A percentile compares a stretch with the other conserved stretches of the same genome.
Evolutionary conservation across 2,888 invertebrate species (phyloP).

Genomic region (Dryobotodes eremita): DNA sequence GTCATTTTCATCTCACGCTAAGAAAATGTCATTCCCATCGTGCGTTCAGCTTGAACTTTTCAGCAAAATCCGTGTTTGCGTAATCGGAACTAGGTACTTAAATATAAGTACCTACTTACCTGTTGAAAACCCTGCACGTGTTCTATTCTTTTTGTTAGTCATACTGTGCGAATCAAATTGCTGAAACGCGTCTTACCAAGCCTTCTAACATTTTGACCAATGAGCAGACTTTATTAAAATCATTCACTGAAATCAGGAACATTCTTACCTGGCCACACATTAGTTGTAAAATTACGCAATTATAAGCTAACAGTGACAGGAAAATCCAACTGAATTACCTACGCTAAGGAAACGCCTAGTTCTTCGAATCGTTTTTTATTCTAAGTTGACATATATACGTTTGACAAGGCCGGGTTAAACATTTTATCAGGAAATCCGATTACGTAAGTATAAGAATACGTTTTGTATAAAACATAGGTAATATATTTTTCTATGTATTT

Average conservation of each 20-base stretch:
- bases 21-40: not conserved
- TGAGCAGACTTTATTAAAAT: not conserved
- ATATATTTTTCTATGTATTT: not conserved
- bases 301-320: not conserved
- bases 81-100: not conserved
- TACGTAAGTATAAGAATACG: not conserved
- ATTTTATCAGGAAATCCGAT: not conserved
- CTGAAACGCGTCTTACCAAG: not conserved
- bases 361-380: not conserved
- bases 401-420: not conserved
- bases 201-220: not conserved
- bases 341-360: not conserved
- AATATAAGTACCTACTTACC: not conserved
- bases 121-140: not conserved
- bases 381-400: conserved; percentile 11
- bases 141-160: not conserved
- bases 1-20: not conserved
- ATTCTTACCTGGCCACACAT: not conserved
- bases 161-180: not conserved
- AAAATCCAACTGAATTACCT: not conserved
- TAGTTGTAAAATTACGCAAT: conserved; percentile 2
- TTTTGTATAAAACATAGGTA: not conserved
- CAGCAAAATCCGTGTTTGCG: not conserved
- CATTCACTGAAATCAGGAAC: not conserved
- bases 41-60: not conserved